Conservation (phyloP, 2,797 vertebrate genomes). For the Cynopterus sphinx region DNA sequence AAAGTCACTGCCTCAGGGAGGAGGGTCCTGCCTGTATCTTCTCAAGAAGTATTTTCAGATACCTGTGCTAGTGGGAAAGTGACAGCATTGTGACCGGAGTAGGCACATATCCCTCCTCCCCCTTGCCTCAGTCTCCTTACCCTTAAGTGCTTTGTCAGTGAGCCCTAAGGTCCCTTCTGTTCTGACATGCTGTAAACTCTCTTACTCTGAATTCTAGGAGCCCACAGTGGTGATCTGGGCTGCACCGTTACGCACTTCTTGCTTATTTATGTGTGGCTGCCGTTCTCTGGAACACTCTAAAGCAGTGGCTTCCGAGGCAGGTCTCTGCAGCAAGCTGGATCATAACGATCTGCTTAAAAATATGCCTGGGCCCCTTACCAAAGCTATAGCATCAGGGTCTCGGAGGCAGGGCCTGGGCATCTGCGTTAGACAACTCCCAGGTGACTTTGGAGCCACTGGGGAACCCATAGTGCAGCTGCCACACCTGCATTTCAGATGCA, state of each 20-base stretch:
- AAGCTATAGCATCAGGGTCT: not conserved
- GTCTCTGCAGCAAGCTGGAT: not conserved
- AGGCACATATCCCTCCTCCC: not conserved
- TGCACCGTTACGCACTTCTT: not conserved
- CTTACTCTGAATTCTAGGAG: not conserved
- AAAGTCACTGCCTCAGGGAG: not conserved
- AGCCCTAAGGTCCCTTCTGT: not conserved
- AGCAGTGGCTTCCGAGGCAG: not conserved
- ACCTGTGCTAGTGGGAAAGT: not conserved
- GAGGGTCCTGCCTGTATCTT: not conserved
- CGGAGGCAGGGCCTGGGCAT: not conserved
- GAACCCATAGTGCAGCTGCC: accelerated
- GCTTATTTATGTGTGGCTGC: not conserved
- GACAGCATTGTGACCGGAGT: not conserved
- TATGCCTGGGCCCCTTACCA: not conserved
- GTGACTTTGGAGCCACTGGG: not conserved
- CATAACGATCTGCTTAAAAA: not conserved
- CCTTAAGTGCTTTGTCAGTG: not conserved
- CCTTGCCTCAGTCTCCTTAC: not conserved
- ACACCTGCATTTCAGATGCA: not conserved
- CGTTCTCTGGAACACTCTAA: not conserved
- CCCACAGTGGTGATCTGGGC: not conserved
- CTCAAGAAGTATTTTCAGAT: not conserved
- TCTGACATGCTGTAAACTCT: not conserved
- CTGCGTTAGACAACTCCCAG: not conserved